phyloP scores from a whole-genome alignment of 1,140 invertebrate genomes.

The Drosophila santomea region DNA sequence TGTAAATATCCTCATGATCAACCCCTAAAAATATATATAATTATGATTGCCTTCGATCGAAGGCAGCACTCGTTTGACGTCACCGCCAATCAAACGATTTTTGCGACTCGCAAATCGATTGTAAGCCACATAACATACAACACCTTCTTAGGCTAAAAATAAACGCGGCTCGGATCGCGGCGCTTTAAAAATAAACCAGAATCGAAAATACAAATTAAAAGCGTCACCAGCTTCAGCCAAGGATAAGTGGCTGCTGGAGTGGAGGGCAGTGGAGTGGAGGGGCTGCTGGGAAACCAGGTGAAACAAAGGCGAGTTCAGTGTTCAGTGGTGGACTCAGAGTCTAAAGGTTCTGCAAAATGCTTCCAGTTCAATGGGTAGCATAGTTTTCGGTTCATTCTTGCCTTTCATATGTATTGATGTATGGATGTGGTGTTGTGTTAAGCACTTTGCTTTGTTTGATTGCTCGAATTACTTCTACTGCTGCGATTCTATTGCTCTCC shows the following conservation, averaged over 20 bases:
- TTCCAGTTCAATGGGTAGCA: not conserved
- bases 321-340: no score
- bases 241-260: constrained; percentile 20
- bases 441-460: not conserved
- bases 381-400: not conserved
- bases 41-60: constrained; percentile 13
- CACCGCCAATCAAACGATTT: constrained; percentile 26
- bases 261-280: not conserved
- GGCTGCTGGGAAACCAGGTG: constrained; percentile 5
- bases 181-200: constrained; percentile 32
- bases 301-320: not conserved
- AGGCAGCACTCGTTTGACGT: constrained; percentile 27
- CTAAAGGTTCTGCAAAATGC: not conserved
- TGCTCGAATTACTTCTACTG: not conserved
- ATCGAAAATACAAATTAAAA: constrained; percentile 1
- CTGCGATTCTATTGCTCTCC: not conserved
- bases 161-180: constrained; percentile 7
- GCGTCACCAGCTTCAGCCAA: constrained; percentile 33
- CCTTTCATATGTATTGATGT: not conserved
- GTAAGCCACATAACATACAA: constrained; percentile 8
- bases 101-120: constrained; percentile 22
- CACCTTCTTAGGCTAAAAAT: constrained; percentile 26
- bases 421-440: no score
- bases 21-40: constrained; percentile 10
- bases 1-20: constrained; percentile 14